Evolutionary conservation across 2,888 invertebrate species (phyloP).

Genomic region (Autographa pulchrina): DNA sequence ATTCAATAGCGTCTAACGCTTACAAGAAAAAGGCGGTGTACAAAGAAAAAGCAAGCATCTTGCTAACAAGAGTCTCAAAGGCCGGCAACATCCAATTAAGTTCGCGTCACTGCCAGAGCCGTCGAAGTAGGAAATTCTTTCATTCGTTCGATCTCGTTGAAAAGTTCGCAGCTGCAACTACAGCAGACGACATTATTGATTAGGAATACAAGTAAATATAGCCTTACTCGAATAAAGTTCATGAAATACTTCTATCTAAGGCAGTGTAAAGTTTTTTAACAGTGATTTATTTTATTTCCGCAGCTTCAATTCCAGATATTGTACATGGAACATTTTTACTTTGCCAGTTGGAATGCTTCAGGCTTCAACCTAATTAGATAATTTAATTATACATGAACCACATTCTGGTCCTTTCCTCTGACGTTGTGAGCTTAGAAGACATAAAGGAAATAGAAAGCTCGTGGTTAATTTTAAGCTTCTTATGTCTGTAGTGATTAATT

Average conservation of each 20-base stretch:
- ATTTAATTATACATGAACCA: not conserved
- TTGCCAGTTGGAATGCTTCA: not conserved
- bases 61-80: conserved; percentile 40
- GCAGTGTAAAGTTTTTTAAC: not conserved
- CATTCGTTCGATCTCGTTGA: conserved; percentile 36
- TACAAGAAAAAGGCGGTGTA: conserved; percentile 16
- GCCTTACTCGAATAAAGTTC: not conserved
- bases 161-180: conserved; percentile 34
- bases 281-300: not conserved
- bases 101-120: conserved; percentile 41
- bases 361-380: not conserved
- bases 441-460: conserved; percentile 7
- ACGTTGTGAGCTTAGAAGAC: not conserved
- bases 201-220: conserved; percentile 12
- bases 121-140: conserved; percentile 40
- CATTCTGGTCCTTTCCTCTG: not conserved
- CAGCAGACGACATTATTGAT: conserved; percentile 42
- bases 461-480: conserved; percentile 39
- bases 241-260: not conserved
- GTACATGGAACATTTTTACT: not conserved
- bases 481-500: conserved; percentile 31
- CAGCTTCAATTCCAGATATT: not conserved
- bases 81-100: conserved; percentile 55
- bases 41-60: conserved; percentile 40
- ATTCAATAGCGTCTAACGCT: conserved; percentile 31